phyloP scores from a whole-genome alignment of 2,888 invertebrate genomes.

The Copidosoma aretas region DNA sequence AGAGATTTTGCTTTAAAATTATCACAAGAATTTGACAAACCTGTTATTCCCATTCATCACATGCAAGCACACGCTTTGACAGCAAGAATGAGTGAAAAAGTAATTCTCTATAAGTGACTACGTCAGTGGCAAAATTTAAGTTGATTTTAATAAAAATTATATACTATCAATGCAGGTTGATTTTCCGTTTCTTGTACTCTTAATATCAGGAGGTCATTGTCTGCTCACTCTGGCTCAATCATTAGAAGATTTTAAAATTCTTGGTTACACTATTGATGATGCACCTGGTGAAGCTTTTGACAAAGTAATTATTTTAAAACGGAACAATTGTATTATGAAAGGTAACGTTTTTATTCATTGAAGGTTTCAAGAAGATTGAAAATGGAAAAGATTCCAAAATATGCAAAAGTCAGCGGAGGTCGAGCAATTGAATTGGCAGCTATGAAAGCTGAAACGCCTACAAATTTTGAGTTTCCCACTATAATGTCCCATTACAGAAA shows the following conservation, averaged over 20 bases:
- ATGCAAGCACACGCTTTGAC: slow-evolving; percentile 99
- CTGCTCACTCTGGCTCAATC: slow-evolving; percentile 77
- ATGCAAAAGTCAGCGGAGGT: slow-evolving; percentile 80
- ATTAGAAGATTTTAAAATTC: slow-evolving; percentile 77
- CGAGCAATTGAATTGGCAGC: slow-evolving; percentile 86
- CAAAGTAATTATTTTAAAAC: too few relatives aligned
- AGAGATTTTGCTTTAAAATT: slow-evolving; percentile 81
- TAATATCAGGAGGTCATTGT: slow-evolving; percentile 95
- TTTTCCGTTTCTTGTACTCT: slow-evolving; percentile 87
- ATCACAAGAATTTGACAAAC: slow-evolving; percentile 72
- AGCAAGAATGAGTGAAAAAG: slow-evolving; percentile 75
- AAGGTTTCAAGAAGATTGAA: slow-evolving; percentile 83
- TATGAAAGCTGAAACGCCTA: slow-evolving; percentile 68
- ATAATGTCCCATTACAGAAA: slow-evolving; percentile 72
- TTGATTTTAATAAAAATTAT: slow-evolving; percentile 3
- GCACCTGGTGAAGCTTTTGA: slow-evolving; percentile 94
- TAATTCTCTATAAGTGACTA: slow-evolving; percentile 43
- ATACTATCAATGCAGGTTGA: slow-evolving; percentile 63
- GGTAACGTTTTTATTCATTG: slow-evolving; percentile 37
- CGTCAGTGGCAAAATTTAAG: neutral
- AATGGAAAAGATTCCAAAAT: slow-evolving; percentile 78
- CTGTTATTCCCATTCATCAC: slow-evolving; percentile 95
- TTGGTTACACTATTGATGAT: slow-evolving; percentile 83
- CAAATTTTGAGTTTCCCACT: slow-evolving; percentile 71
- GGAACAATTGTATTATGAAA: too few relatives aligned